Conservation (phyloP, 1,140 invertebrate species). For the Papilio polytes region DNA sequence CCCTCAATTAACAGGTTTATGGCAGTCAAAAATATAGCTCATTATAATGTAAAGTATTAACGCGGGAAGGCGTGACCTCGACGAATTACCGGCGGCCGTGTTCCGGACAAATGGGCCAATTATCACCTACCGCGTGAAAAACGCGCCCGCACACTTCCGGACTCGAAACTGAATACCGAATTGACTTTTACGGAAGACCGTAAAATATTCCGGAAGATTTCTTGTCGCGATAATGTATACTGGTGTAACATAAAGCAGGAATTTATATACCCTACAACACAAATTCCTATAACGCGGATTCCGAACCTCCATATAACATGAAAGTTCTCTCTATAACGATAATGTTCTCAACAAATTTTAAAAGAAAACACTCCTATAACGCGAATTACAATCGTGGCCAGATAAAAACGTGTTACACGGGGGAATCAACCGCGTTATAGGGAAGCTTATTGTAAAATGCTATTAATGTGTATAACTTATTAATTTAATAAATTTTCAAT, state of each 20-base stretch:
- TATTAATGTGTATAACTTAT: too few relatives aligned
- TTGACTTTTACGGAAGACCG: conserved; percentile 14
- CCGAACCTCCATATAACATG: too few relatives aligned
- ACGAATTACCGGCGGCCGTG: conserved; percentile 30
- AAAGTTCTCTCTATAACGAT: too few relatives aligned
- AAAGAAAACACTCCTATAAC: too few relatives aligned
- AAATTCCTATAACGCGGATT: neutral
- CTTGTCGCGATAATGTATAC: conserved; percentile 24
- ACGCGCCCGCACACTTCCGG: conserved; percentile 24
- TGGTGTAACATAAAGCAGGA: neutral
- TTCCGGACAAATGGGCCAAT: conserved; percentile 39
- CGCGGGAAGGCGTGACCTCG: conserved; percentile 25
- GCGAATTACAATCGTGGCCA: too few relatives aligned
- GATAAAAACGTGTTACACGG: too few relatives aligned
- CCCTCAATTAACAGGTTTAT: conserved; percentile 21
- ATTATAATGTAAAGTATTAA: conserved; percentile 39
- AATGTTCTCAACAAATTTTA: too few relatives aligned
- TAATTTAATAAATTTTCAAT: neutral
- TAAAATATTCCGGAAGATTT: conserved; percentile 28
- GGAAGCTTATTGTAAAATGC: too few relatives aligned
- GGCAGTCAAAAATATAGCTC: conserved; percentile 11
- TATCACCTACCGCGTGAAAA: conserved; percentile 35
- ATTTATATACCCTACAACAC: neutral
- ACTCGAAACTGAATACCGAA: neutral
- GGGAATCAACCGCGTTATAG: too few relatives aligned